Base-by-base conservation (phyloP, 2,888 invertebrate species). In the Sisyra terminalis region DNA sequence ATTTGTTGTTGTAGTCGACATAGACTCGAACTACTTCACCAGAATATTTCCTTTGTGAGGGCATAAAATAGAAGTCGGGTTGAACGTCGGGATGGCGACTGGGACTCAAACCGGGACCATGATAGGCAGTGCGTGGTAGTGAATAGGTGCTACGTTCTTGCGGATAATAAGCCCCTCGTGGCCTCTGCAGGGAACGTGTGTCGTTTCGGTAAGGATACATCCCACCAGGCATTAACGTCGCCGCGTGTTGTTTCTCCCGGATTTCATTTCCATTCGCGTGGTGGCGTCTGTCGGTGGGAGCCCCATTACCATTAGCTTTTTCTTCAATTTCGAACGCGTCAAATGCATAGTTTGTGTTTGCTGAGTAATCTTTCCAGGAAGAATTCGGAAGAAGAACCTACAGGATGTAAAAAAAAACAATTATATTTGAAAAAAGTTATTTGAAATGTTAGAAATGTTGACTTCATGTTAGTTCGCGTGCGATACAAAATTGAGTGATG, bases 1-100 rank as follows among this genome's bases (percentile, higher is more conserved):
- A 14, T 7, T 38, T 72, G 58, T 78, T 80, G 56, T 79, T 81
- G 56, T 84, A 82, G 58, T 83, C 84, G 29, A 86, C 85, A 58
- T 80, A 86, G 32, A 86, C 85, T 52, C 85, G 67, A 43, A 86
- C 83, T 24, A 84, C 80, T 69, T 90, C 89, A 51, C 90, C 90
- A 54, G 89, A 88, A 64, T 90, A 89, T 63, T 90, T 89, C 48
- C 92, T 66, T 59, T 92, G 92, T 47, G 87, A 87, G 37, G 90
- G 90, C 89, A 92, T 90, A 62, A 90, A 92, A 65, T 92, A 92
- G 65, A 90, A 90, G 64, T 92, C 90, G 0, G 89, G 82, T 52
- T 80, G 78, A 48, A 75, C 67, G 9, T 51, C 55, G 45, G 55
- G 51, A 40, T 56, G 57, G 44, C 52, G 61, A 51, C 31, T 38